Base-by-base conservation (phyloP, 1,140 invertebrate genomes). In the Ceratoteleas bidentatus region DNA sequence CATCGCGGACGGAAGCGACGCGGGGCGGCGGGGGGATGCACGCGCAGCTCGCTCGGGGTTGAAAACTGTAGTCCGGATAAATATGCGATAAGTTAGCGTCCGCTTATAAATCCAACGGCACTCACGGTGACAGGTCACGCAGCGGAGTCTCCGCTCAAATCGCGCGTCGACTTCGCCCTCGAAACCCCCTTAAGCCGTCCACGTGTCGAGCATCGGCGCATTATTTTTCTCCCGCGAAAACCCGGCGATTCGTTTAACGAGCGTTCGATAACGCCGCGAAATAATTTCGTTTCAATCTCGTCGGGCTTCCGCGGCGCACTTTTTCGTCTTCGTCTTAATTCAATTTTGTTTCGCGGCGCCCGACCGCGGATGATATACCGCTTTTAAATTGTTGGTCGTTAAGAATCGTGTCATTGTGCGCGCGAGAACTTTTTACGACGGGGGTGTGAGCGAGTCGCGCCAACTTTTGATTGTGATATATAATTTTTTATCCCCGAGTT, bases 61-160 rank as follows among this genome's bases (percentile, higher is more conserved):
- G 74, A 86, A 74, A 83, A 78, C 73, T 78, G 66, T 76, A 86
- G 83, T 81, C 80, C 75, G 85, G 86, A 87, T 90, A 91, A 90
- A 90, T 90, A 91, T 90, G 89, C 89, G 90, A 91, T 90, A 91
- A 91, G 88, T 90, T 87, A 86, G 85, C 88, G 87, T 90, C 87
- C 88, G 90, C 85, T 86, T 90, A 91, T 90, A 91, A 91, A 91
- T 91, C 88, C 87, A 89, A 81, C 75, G 68, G 85, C 83, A 86
- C 85, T 91, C 88, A 90, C 89, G 88, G 88, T 89, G 90, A 91
- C 90, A 91, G 87, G 90, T 91, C 90, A 91, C 90, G 90, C 89
- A 90, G 89, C 80, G 66, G 80, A 81, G 72, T 70, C 77, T 83
- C 70, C 83, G 81, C 69, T 86, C 85, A 85, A 74, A 84, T 85